Conservation (phyloP, 2,888 invertebrate species). For the Diplolepis rosae region DNA sequence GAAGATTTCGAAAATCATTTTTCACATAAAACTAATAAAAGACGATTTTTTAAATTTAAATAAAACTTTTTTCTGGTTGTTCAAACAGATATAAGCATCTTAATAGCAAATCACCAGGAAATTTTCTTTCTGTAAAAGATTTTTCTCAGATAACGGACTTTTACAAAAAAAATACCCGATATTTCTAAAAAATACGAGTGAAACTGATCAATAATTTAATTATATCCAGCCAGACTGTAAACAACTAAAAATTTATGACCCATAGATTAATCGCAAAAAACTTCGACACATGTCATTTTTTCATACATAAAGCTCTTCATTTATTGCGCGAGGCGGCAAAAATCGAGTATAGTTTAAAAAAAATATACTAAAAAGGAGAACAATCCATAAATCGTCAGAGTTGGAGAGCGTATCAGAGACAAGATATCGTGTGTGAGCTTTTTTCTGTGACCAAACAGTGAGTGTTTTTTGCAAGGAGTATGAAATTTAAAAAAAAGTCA, state of each 20-base stretch:
- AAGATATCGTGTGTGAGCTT: slow-evolving; percentile 11
- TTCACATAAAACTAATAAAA: no score
- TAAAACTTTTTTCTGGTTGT: no score
- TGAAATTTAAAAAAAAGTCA: slow-evolving; percentile 16
- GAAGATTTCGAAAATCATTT: no score
- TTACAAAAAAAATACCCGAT: no score
- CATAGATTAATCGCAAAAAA: background rate
- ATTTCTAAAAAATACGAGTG: no score
- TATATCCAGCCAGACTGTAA: background rate
- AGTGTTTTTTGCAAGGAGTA: slow-evolving; percentile 9
- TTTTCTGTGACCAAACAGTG: slow-evolving; percentile 1
- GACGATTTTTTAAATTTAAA: no score
- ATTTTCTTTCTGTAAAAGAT: no score
- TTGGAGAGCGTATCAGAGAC: slow-evolving; percentile 23
- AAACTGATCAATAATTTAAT: no score
- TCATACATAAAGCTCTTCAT: background rate
- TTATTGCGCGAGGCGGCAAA: background rate
- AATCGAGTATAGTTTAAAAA: background rate
- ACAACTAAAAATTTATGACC: background rate
- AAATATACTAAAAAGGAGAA: slow-evolving; percentile 18
- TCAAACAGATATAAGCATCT: no score
- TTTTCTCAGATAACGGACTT: no score
- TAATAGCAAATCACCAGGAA: no score
- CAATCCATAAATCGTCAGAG: slow-evolving; percentile 19
- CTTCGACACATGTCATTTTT: slow-evolving; percentile 5